Evolutionary conservation across 2,888 invertebrate species (phyloP), one percentile per base, ranked within the genome.

Genomic region (Pristionchus exspectatus): DNA sequence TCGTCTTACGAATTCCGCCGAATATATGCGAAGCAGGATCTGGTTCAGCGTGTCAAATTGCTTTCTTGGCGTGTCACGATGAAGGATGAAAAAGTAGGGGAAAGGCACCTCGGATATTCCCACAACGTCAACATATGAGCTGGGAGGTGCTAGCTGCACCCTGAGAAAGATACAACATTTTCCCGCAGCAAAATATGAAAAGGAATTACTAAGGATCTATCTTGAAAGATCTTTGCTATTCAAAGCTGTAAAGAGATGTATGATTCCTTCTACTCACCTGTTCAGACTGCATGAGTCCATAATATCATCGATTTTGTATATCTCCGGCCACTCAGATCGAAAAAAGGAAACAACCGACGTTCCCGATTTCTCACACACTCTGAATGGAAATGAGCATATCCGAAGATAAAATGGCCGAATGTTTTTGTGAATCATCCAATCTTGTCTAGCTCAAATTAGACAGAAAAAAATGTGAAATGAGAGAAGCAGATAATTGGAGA

Each of bases 31-130:
- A 81, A 81, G 81, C 5, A 81, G 81, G 50, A 81, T 81, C 50
- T 81, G 81, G 50, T 81, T 81, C n/a, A 81, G 81, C 33, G n/a
- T 18, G 27, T 81, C 81, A 50, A 81, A 81, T 81, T 81, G 50
- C 27, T 21, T 50, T 27, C 44, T 44, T n/a, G 81, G 50, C 24
- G 50, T 81, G 38, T n/a, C n/a, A 2, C 81, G 81, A 81, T 81
- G 44, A 27, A 81, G 50, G 27, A 81, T 81, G 81, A 81, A 81
- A 54, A 81, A 81, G 81, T 81, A 81, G 27, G 81, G 81, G 27
- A 81, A 81, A 44, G 81, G 81, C 81, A 81, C 50, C 38, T 74
- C 81, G n/a, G 81, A 81, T 10, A 81, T 81, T 24, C 81, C 81
- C 44, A 50, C 81, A 21, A 81, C 81, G 50, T 81, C 81, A n/a